Evolutionary conservation across 2,113 vertebrate species (phyloP).

Genomic region (Spilogale gracilis): DNA sequence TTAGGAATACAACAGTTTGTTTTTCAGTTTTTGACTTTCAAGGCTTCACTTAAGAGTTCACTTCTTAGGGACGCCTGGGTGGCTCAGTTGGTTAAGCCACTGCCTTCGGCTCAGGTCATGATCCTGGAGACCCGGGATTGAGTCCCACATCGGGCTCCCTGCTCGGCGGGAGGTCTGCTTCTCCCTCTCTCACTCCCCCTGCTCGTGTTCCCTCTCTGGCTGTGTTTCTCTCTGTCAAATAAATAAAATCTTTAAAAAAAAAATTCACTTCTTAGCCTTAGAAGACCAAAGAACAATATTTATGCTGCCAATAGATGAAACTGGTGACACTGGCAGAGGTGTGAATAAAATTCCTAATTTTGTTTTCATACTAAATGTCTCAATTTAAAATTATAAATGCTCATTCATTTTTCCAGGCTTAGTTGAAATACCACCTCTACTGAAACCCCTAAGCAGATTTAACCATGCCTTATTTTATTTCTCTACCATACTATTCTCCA

Average conservation of each 20-base stretch:
- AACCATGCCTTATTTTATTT: not conserved
- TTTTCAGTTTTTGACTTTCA: conserved; percentile 46
- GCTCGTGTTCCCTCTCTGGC: too few relatives aligned
- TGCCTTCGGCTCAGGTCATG: too few relatives aligned
- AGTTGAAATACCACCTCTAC: conserved; percentile 21
- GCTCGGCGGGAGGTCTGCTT: too few relatives aligned
- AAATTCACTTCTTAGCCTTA: conserved; percentile 11
- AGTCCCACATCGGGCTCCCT: too few relatives aligned
- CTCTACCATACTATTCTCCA: not conserved
- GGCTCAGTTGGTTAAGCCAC: too few relatives aligned
- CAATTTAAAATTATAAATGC: conserved; percentile 67
- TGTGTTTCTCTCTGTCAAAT: too few relatives aligned
- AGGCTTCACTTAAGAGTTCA: not conserved
- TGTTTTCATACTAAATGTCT: conserved; percentile 54
- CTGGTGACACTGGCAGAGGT: not conserved
- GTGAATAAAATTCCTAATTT: conserved; percentile 55
- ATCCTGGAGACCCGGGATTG: too few relatives aligned
- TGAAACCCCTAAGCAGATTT: not conserved
- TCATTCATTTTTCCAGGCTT: conserved; percentile 55
- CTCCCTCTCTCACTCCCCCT: too few relatives aligned
- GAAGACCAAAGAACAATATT: conserved; percentile 16
- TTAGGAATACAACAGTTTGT: conserved; percentile 29
- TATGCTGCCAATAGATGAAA: conserved; percentile 18
- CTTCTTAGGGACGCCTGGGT: too few relatives aligned
- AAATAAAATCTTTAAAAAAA: too few relatives aligned